phyloP scores from a whole-genome alignment of 2,888 invertebrate genomes.

The Spilarctia lutea region DNA sequence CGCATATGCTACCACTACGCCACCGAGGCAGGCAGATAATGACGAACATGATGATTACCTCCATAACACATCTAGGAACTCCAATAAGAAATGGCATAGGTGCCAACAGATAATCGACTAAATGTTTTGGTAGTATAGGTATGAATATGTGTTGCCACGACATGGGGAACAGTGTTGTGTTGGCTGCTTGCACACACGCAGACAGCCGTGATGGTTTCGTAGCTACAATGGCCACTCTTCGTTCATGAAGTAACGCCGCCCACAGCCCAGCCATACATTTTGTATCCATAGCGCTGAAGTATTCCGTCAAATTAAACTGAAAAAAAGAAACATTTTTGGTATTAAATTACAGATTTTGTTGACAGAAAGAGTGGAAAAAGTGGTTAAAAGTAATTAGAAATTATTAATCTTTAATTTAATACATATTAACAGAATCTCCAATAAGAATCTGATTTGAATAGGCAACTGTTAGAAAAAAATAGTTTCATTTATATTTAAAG shows the following conservation, averaged over 20 bases:
- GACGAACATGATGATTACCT: constrained; percentile 78
- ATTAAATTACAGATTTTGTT: background rate
- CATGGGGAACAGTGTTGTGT: constrained; percentile 98
- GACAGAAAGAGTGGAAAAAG: no score
- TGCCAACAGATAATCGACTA: constrained; percentile 96
- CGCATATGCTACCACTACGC: no score
- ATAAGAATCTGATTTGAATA: no score
- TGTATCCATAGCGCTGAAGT: constrained; percentile 98
- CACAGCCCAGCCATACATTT: constrained; percentile 98
- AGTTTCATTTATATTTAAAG: no score
- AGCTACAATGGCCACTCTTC: constrained; percentile 97
- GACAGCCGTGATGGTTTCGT: constrained; percentile 95
- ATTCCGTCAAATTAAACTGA: constrained; percentile 98
- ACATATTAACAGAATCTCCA: no score
- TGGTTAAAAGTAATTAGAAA: no score
- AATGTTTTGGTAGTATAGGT: constrained; percentile 95
- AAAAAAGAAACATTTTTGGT: constrained; percentile 51
- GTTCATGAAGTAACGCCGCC: constrained; percentile 97
- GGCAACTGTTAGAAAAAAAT: no score
- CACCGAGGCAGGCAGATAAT: no score
- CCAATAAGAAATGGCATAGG: constrained; percentile 99
- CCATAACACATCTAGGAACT: constrained; percentile 94
- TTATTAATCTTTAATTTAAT: no score
- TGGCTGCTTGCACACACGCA: constrained; percentile 97
- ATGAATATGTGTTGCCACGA: constrained; percentile 99